Base-by-base conservation (phyloP, 2,113 vertebrate species). In the Lamprologus lemairii region DNA sequence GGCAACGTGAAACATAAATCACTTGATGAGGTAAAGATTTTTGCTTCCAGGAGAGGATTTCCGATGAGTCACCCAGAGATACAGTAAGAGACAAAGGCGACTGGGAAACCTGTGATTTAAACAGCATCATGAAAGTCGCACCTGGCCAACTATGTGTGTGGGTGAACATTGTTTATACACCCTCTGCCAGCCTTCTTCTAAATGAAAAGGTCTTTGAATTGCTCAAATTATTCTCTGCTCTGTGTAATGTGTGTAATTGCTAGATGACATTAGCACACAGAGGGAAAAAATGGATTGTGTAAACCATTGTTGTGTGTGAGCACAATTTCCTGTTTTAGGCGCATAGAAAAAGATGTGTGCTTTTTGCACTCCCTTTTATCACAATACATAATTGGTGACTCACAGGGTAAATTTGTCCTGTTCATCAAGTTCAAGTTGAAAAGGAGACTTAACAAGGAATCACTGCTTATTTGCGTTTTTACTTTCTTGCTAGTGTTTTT, bases 81-180 rank as follows among this genome's bases (percentile, higher is more conserved):
- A 82, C 28, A 13, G 13, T 40, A 37, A 23, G 31, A 81, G 68
- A 87, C 58, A 81, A 80, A 82, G 63, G 23, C n/a, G 1, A 55
- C 49, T 14, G 57, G 55, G 37, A 73, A 82, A 57, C 19, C 63
- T 63, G 6, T 9, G 9, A 87, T 53, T 35, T 65, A 75, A 65
- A 33, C 84, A 53, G 82, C 84, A 12, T 87, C 86, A 80, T 47
- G 53, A 91, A 91, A 87, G 90, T 84, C 85, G 58, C 83, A 42
- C 35, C 53, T 40, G 23, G 21, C 75, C 84, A 42, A 5, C 33
- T 37, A 17, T 26, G 37, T 71, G 7, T 31, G 90, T 90, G 87
- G 86, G 92, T 23, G 73, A 73, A 33, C 13, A 35, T 63, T 91
- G 80, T 42, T 86, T 82, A 85, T 90, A 68, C 82, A n/a, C 84